These are phyloP conservation scores for Chloropsis hardwickii DNA, from an alignment of 2,113 vertebrate species.

Conservation along the genomic window DNA sequence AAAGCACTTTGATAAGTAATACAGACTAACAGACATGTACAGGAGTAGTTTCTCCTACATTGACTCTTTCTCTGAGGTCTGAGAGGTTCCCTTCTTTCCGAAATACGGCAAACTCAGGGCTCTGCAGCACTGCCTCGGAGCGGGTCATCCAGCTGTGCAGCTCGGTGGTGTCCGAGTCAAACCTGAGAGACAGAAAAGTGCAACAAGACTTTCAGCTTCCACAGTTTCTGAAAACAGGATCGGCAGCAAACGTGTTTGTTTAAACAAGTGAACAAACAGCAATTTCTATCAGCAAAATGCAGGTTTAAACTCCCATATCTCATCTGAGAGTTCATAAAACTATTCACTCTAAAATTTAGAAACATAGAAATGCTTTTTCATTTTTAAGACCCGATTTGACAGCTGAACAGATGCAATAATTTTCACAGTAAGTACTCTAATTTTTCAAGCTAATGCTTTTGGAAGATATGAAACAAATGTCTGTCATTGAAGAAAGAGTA, in stretches of 20 bases:
- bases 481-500: neutral
- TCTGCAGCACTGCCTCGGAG: conserved; percentile 92
- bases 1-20: neutral
- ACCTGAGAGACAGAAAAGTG: conserved; percentile 72
- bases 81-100: conserved; percentile 90
- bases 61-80: conserved; percentile 93
- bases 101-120: conserved; percentile 87
- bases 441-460: neutral
- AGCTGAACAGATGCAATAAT: neutral
- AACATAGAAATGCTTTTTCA: neutral
- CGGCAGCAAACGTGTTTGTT: neutral
- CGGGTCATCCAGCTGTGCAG: conserved; percentile 98
- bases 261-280: neutral
- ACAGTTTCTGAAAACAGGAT: neutral
- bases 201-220: neutral
- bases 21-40: neutral
- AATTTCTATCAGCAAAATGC: neutral
- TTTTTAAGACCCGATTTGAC: neutral
- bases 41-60: conserved; percentile 68
- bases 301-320: neutral
- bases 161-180: conserved; percentile 95
- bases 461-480: neutral
- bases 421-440: neutral
- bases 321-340: neutral
- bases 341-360: neutral